phyloP scores from a whole-genome alignment of 2,113 vertebrate species.

The Ardeotis arabs region DNA sequence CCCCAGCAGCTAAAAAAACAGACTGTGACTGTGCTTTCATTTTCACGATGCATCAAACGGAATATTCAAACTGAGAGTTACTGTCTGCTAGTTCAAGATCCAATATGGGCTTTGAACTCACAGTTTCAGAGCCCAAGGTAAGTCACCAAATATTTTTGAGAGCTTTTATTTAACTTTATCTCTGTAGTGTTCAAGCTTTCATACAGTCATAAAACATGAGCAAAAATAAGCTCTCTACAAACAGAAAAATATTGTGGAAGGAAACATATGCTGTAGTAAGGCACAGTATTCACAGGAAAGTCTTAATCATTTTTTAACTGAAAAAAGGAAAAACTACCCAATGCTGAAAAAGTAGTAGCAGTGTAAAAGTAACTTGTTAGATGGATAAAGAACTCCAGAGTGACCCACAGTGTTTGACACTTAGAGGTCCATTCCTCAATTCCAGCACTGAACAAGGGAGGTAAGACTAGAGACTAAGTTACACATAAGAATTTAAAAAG shows the following conservation, averaged over 20 bases:
- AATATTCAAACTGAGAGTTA: background rate
- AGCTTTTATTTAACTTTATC: background rate
- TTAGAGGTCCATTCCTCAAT: background rate
- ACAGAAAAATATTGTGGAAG: constrained; percentile 3
- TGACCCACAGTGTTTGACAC: background rate
- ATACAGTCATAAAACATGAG: background rate
- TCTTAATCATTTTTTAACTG: background rate
- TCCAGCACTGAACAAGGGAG: background rate
- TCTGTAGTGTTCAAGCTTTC: background rate
- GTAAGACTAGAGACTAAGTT: background rate
- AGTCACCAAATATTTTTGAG: background rate
- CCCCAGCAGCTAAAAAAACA: background rate
- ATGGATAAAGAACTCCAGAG: background rate
- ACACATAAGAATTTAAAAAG: background rate
- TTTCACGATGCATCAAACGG: background rate
- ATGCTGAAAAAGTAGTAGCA: background rate
- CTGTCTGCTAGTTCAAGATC: background rate
- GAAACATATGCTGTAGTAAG: background rate
- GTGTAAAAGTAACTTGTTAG: background rate
- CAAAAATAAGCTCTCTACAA: background rate
- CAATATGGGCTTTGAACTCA: background rate
- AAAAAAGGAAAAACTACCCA: background rate
- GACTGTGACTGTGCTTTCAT: background rate
- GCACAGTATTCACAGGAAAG: background rate
- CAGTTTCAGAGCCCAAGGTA: background rate